phyloP scores from a whole-genome alignment of 2,113 vertebrate genomes.

The Poeciliopsis retropinna region DNA sequence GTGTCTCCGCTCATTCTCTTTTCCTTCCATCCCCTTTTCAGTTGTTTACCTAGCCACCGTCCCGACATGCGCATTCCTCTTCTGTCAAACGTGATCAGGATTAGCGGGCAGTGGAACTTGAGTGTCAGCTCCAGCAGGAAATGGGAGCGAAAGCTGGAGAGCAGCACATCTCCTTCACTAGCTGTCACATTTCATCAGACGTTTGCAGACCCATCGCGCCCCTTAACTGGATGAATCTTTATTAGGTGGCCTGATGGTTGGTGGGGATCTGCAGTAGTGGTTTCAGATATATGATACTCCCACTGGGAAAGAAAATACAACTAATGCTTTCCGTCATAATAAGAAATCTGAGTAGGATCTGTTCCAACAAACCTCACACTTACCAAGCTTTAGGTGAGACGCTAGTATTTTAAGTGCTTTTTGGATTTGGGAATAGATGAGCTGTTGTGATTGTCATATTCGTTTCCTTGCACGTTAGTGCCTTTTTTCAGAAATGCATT shows the following conservation, averaged over 20 bases:
- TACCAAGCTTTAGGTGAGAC: constrained; percentile 1
- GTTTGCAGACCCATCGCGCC: constrained; percentile 39
- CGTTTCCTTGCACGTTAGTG: constrained; percentile 4
- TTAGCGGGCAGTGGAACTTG: constrained; percentile 47
- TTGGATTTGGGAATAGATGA: neutral
- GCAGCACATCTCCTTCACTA: constrained; percentile 50
- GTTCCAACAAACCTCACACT: neutral
- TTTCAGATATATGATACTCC: constrained; percentile 23
- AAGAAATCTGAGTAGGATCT: constrained; percentile 11
- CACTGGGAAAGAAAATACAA: constrained; percentile 30
- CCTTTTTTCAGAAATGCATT: constrained; percentile 22
- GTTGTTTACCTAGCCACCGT: constrained; percentile 60
- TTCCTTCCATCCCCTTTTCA: constrained; percentile 31
- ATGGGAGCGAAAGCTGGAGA: constrained; percentile 62
- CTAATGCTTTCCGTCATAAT: neutral
- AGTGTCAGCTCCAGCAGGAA: constrained; percentile 68
- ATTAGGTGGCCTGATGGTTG: constrained; percentile 49
- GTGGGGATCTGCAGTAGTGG: constrained; percentile 12
- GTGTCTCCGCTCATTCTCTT: constrained; percentile 59
- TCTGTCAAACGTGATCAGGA: constrained; percentile 75
- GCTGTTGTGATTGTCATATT: constrained; percentile 18
- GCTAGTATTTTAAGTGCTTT: neutral
- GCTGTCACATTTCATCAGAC: constrained; percentile 71
- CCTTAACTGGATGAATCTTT: constrained; percentile 66
- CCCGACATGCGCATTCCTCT: constrained; percentile 57